Evolutionary conservation across 2,113 vertebrate species (phyloP).

Genomic region (Vanacampus margaritifer): DNA sequence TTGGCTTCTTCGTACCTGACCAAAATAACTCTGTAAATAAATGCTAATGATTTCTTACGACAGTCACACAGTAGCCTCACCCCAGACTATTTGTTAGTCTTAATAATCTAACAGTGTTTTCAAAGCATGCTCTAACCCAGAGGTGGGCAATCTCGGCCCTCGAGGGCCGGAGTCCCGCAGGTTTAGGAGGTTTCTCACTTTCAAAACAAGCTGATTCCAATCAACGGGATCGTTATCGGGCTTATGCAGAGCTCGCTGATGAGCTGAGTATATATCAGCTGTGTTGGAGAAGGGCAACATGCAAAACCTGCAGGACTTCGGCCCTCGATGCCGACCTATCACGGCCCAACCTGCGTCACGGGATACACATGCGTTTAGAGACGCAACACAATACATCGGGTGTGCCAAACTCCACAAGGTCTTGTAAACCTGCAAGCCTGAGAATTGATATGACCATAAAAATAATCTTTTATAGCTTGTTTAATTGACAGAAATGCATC

Average conservation of each 20-base stretch:
- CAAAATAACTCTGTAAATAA: background rate
- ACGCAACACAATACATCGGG: background rate
- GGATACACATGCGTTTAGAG: background rate
- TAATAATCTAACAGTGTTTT: background rate
- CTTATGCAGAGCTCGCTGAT: too few relatives aligned
- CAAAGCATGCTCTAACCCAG: background rate
- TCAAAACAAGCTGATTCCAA: too few relatives aligned
- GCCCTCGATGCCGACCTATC: too few relatives aligned
- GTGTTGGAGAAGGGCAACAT: too few relatives aligned
- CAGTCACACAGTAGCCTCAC: background rate
- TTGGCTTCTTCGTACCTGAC: background rate
- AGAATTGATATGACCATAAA: background rate
- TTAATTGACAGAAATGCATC: background rate
- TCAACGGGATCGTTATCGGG: too few relatives aligned
- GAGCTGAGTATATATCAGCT: too few relatives aligned
- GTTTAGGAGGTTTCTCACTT: too few relatives aligned
- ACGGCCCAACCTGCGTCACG: background rate
- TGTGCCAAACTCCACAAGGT: background rate
- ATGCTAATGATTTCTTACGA: background rate
- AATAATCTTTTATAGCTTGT: background rate
- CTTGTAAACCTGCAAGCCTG: background rate
- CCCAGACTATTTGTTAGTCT: background rate
- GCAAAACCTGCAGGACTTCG: too few relatives aligned
- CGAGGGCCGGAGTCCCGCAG: too few relatives aligned
- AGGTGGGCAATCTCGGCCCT: too few relatives aligned